phyloP scores from a whole-genome alignment of 2,113 vertebrate genomes.

The Peucedramus taeniatus region DNA sequence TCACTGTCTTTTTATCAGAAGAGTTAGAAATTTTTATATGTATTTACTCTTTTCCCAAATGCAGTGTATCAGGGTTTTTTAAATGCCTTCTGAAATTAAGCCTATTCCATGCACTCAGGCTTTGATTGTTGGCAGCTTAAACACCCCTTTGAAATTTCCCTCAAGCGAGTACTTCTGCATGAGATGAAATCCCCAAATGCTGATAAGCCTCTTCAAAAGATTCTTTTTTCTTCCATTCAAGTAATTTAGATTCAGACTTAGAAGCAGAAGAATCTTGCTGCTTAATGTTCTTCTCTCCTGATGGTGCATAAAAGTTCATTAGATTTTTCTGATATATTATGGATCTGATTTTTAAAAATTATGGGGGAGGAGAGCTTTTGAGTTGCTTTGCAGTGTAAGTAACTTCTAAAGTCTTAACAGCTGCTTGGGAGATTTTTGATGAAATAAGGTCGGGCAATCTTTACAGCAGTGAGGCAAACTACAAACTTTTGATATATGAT shows the following conservation, averaged over 20 bases:
- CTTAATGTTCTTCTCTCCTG: slow-evolving; percentile 9
- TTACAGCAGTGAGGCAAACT: not conserved
- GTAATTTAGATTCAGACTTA: slow-evolving; percentile 10
- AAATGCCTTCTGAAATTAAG: slow-evolving; percentile 21
- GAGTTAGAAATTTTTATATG: not conserved
- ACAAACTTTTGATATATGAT: not conserved
- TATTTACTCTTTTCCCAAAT: not conserved
- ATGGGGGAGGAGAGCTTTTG: not conserved
- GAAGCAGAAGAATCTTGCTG: not conserved
- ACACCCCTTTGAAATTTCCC: slow-evolving; percentile 32
- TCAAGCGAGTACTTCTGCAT: not conserved
- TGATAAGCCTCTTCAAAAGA: slow-evolving; percentile 40
- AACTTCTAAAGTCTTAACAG: not conserved
- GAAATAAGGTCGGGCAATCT: not conserved
- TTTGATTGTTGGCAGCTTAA: slow-evolving; percentile 33
- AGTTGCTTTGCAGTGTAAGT: not conserved
- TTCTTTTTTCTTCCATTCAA: slow-evolving; percentile 3
- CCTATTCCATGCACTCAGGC: not conserved
- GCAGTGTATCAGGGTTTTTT: not conserved
- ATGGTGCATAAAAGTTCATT: slow-evolving; percentile 11
- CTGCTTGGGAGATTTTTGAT: not conserved
- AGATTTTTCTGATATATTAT: slow-evolving; percentile 4
- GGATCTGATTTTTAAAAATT: slow-evolving; percentile 8
- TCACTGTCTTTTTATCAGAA: not conserved
- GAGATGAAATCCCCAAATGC: slow-evolving; percentile 43